Evolutionary conservation across 1,140 invertebrate genomes (phyloP), one percentile per base, ranked within the genome.

Genomic region (Drosophila ercepeae): DNA sequence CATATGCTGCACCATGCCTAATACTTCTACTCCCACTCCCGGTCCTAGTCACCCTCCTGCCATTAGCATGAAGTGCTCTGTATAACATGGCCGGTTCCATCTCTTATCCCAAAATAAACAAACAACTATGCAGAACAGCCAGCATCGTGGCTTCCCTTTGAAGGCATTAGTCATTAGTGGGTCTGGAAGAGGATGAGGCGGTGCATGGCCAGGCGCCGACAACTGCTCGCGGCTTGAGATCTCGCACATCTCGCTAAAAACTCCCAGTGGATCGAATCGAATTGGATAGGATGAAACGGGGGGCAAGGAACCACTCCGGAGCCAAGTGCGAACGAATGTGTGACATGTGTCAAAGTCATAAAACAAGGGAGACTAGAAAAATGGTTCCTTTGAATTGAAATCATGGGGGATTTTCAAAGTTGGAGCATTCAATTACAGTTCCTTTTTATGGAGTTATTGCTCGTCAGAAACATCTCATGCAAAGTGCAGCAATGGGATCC

Each of bases 141-240:
- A 75, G 64, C 75, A 78, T 55, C 75, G 65, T 77, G 59, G 68
- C 58, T 75, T 61, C 29, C 34, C 60, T 84, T 79, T 81, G 81
- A 86, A 69, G 72, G 75, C 65, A 84, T 65, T 63, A 84, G 81
- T 76, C 67, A 83, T 83, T 86, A 84, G 75, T 75, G 63, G 19
- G 16, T 18, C 16, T 42, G 49, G 39, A 54, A 45, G 45, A 11
- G 46, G 39, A 50, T 76, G 59, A 51, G 52, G 67, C 50, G 60
- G 46, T 46, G 42, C 54, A 14, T 57, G 50, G 27, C 19, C 21
- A 51, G 67, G 50, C 48, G 48, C 49, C 58, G 45, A 64, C 61
- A 27, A 49, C 21, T 59, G 9, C 57, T 41, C 23, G 27, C 44
- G 27, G 34, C 27, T 77, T 64, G 73, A 82, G 55, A 39, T 73